phyloP scores from a whole-genome alignment of 2,888 invertebrate genomes.

The Lamellibrachia columna region DNA sequence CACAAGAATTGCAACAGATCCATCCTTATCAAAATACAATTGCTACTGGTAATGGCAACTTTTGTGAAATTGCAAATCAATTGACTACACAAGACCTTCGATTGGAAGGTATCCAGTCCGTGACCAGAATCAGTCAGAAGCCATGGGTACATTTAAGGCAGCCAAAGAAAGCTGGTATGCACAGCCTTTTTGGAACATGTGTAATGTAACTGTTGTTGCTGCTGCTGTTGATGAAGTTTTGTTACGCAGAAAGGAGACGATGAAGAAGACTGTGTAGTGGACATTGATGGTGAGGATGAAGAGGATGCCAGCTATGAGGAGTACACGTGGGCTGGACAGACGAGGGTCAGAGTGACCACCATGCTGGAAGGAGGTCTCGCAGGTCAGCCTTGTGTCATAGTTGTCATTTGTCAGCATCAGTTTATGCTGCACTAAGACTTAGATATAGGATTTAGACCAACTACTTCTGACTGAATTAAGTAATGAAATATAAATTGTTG shows the following conservation, averaged over 20 bases:
- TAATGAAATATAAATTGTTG: too few species aligned
- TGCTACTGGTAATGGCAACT: neutral
- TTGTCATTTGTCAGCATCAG: too few species aligned
- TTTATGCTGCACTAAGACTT: too few species aligned
- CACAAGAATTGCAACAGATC: too few species aligned
- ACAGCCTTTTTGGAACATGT: neutral
- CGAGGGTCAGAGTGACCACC: constrained; percentile 71
- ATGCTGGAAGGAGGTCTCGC: constrained; percentile 41
- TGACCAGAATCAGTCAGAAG: too few species aligned
- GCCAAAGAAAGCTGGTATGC: neutral
- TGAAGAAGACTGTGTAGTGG: constrained; percentile 23
- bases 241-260: neutral
- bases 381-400: constrained; percentile 19
- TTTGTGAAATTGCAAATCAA: neutral
- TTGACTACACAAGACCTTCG: too few species aligned
- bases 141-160: too few species aligned
- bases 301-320: constrained; percentile 76
- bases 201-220: neutral
- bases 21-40: too few species aligned
- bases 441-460: too few species aligned
- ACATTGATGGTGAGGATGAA: constrained; percentile 69
- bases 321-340: constrained; percentile 92
- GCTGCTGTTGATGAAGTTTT: neutral
- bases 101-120: too few species aligned
- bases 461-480: too few species aligned